Conservation (phyloP, 2,888 invertebrate genomes). For the Oasisia sp. region DNA sequence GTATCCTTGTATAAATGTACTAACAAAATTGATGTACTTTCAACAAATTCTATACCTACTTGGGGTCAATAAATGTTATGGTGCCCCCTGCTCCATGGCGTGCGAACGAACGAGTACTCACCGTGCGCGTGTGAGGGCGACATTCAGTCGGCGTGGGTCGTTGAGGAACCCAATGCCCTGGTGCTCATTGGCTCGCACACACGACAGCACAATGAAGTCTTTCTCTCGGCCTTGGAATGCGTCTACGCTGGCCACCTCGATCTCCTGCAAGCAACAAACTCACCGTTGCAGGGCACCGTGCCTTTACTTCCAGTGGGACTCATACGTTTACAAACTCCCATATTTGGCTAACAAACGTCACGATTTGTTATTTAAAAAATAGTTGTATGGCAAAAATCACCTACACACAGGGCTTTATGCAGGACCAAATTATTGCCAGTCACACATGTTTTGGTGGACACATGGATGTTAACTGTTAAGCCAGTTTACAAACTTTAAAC, state of each 20-base stretch:
- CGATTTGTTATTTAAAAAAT: no score
- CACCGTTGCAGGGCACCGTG: neutral
- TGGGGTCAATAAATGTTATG: no score
- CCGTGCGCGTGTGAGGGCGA: conserved; percentile 96
- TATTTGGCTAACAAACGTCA: neutral
- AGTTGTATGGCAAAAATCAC: no score
- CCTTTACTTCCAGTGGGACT: neutral
- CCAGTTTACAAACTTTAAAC: no score
- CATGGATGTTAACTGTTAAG: no score
- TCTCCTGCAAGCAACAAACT: conserved; percentile 76
- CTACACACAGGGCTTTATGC: no score
- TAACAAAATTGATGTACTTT: no score
- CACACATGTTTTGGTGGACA: no score
- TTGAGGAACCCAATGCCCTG: conserved; percentile 99
- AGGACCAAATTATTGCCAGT: no score
- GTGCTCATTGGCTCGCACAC: conserved; percentile 97
- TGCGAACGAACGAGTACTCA: conserved; percentile 49
- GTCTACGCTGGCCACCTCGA: conserved; percentile 99
- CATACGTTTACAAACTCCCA: neutral
- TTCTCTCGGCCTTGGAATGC: conserved; percentile 99
- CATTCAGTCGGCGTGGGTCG: conserved; percentile 96
- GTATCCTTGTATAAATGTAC: no score
- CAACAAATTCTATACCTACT: no score
- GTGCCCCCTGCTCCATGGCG: neutral
- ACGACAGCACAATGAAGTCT: conserved; percentile 98